phyloP scores from a whole-genome alignment of 2,113 vertebrate genomes.

The Neodontobutis hainanensis region DNA sequence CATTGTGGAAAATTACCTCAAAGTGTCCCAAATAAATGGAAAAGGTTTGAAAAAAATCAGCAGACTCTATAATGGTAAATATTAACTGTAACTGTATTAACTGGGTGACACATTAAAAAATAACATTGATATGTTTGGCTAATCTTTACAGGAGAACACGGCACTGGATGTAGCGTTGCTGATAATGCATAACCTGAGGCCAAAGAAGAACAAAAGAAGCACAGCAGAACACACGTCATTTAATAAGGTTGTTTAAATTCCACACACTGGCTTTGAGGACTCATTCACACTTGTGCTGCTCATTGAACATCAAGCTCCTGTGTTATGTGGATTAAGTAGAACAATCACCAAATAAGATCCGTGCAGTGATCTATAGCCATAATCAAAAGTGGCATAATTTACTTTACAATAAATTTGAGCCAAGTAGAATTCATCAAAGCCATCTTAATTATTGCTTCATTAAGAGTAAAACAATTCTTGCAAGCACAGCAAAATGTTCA shows the following conservation, averaged over 20 bases:
- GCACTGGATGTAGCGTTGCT: constrained; percentile 13
- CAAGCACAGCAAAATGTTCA: too few species aligned
- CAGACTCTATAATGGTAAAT: constrained; percentile 32
- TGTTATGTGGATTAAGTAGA: constrained; percentile 12
- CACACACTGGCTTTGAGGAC: background rate
- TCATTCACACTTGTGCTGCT: constrained; percentile 5
- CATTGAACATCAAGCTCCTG: constrained; percentile 7
- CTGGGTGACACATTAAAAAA: background rate
- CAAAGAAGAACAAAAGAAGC: constrained; percentile 18
- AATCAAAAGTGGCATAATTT: too few species aligned
- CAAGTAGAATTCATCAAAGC: too few species aligned
- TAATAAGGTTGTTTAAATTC: constrained; percentile 44
- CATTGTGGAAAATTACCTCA: constrained; percentile 4
- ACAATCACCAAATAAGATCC: background rate
- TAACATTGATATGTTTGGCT: constrained; percentile 8
- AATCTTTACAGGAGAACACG: constrained; percentile 31
- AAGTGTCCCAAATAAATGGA: constrained; percentile 14
- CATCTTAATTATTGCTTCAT: too few species aligned
- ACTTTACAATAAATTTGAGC: too few species aligned
- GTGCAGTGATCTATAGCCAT: too few species aligned
- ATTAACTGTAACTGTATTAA: constrained; percentile 34
- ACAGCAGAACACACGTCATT: background rate
- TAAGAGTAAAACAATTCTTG: too few species aligned
- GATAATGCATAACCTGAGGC: constrained; percentile 29
- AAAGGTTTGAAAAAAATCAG: constrained; percentile 6